Evolutionary conservation across 2,888 invertebrate genomes (phyloP).

Genomic region (Cheilosia soror): DNA sequence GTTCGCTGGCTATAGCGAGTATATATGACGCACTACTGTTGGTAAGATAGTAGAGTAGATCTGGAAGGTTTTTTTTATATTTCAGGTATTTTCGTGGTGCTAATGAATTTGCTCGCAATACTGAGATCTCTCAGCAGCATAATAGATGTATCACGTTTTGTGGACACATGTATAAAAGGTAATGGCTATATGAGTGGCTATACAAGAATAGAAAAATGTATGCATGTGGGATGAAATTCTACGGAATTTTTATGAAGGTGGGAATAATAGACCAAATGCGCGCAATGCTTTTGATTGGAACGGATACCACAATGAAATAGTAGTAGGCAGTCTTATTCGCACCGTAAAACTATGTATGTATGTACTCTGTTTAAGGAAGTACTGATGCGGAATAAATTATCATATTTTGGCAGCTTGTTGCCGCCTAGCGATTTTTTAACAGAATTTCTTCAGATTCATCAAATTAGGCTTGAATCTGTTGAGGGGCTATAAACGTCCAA

Average conservation of each 20-base stretch:
- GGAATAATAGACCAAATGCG: conserved; percentile 8
- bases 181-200: neutral
- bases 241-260: conserved; percentile 3
- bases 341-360: too few relatives aligned
- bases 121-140: neutral
- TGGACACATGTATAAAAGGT: conserved; percentile 1
- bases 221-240: conserved; percentile 4
- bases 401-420: too few relatives aligned
- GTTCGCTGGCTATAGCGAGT: neutral
- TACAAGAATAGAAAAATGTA: neutral
- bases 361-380: too few relatives aligned
- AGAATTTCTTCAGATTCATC: too few relatives aligned
- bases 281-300: neutral
- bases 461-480: too few relatives aligned
- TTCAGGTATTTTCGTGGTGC: conserved; percentile 23
- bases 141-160: conserved; percentile 40
- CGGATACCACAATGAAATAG: too few relatives aligned
- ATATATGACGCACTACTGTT: conserved; percentile 47
- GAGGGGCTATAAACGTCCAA: too few relatives aligned
- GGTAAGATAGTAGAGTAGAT: conserved; percentile 28
- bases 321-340: too few relatives aligned
- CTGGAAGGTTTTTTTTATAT: conserved; percentile 29
- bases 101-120: conserved; percentile 10
- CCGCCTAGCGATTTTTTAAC: neutral
- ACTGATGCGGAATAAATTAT: too few relatives aligned